These are phyloP conservation scores for Psophia crepitans DNA, from an alignment of 2,113 vertebrate genomes.

Conservation along the genomic window DNA sequence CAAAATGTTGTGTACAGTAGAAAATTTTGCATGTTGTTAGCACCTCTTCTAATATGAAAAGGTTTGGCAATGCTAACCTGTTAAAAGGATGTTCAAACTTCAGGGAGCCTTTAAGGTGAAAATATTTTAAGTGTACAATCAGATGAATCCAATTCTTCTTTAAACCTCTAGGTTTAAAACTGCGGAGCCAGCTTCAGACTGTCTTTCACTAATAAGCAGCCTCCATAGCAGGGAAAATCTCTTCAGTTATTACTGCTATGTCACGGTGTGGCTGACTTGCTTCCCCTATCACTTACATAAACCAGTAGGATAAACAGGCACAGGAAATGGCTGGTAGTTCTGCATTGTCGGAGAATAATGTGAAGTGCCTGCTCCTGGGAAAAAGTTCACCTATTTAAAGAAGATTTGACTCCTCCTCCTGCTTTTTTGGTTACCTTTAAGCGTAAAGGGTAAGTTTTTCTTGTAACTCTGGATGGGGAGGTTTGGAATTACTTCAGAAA, in stretches of 20 bases:
- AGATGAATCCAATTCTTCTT: background rate
- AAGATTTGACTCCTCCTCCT: background rate
- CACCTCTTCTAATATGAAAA: background rate
- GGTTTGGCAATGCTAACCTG: background rate
- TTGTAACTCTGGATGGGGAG: background rate
- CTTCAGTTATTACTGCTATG: background rate
- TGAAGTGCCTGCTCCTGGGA: background rate
- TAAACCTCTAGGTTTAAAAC: background rate
- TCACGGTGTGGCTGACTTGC: background rate
- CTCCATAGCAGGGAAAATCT: background rate
- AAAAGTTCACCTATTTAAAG: background rate
- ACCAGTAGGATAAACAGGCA: background rate
- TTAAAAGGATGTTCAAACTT: background rate
- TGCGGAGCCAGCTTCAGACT: background rate
- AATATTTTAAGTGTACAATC: rapidly evolving
- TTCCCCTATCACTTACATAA: constrained; percentile 8
- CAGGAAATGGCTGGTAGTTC: background rate
- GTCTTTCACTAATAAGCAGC: background rate
- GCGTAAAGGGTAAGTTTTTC: background rate
- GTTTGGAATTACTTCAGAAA: constrained; percentile 17
- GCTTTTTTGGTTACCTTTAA: background rate
- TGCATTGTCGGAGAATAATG: background rate
- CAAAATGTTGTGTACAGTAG: background rate
- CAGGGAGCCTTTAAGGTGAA: background rate
- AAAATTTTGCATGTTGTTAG: background rate